Evolutionary conservation across 2,797 vertebrate genomes (phyloP).

Genomic region (Pristis pectinata): DNA sequence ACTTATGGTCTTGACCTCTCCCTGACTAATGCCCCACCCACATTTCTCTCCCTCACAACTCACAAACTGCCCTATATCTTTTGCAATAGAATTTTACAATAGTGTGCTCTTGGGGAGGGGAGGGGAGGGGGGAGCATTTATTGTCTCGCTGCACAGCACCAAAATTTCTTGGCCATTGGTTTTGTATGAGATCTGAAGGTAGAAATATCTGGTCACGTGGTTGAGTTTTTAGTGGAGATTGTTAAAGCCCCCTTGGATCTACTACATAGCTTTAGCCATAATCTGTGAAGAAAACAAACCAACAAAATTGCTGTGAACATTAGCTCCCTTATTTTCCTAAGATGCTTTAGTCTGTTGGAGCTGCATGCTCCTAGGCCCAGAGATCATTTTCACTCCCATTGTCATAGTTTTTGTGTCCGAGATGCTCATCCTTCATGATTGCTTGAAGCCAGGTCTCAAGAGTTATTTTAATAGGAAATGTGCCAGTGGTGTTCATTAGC

Average conservation of each 20-base stretch:
- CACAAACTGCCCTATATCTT: too few relatives aligned
- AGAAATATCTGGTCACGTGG: not conserved
- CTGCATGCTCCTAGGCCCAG: not conserved
- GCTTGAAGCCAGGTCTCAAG: not conserved
- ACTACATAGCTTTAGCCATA: not conserved
- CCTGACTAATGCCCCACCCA: too few relatives aligned
- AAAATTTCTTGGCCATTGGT: too few relatives aligned
- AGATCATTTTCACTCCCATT: not conserved
- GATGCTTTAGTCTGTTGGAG: too few relatives aligned
- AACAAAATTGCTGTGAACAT: not conserved
- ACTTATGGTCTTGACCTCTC: too few relatives aligned
- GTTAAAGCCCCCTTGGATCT: too few relatives aligned
- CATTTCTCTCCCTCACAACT: too few relatives aligned
- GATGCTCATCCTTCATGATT: not conserved
- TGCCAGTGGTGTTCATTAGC: not conserved
- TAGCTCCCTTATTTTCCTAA: not conserved
- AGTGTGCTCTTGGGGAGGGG: too few relatives aligned
- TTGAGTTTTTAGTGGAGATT: not conserved
- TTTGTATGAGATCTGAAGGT: not conserved
- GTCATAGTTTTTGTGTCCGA: too few relatives aligned
- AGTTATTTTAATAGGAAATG: not conserved
- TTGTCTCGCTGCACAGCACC: too few relatives aligned
- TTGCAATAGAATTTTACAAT: too few relatives aligned
- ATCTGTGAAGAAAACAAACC: not conserved
- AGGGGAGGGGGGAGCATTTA: too few relatives aligned